Conservation (phyloP, 2,888 invertebrate species). For the Drosophila ezoana region DNA sequence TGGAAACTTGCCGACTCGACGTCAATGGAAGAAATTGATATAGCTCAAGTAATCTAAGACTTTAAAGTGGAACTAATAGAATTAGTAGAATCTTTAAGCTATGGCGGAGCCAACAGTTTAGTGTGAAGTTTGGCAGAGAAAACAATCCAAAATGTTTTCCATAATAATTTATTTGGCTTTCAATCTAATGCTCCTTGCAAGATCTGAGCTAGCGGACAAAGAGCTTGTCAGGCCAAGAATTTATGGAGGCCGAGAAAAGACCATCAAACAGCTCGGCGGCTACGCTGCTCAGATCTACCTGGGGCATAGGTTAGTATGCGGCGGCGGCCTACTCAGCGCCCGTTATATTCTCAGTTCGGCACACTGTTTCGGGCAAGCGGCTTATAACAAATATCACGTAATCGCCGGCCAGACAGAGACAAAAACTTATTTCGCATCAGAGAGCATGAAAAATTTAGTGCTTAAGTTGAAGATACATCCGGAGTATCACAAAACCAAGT, state of each 20-base stretch:
- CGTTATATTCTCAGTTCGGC: slow-evolving; percentile 46
- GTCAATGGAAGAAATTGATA: slow-evolving; percentile 29
- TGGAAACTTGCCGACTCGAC: slow-evolving; percentile 42
- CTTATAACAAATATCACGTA: slow-evolving; percentile 9
- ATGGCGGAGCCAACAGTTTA: neutral
- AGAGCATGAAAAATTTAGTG: slow-evolving; percentile 18
- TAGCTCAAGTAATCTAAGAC: neutral
- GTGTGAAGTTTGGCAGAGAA: neutral
- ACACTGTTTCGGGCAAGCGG: slow-evolving; percentile 38
- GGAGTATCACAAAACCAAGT: neutral
- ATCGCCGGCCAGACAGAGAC: slow-evolving; percentile 15
- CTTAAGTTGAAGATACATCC: slow-evolving; percentile 31
- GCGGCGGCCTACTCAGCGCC: slow-evolving; percentile 32
- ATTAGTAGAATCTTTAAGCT: neutral
- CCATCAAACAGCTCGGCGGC: slow-evolving; percentile 23
- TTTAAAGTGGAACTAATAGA: slow-evolving; percentile 13
- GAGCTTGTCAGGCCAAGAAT: slow-evolving; percentile 22
- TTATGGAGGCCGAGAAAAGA: slow-evolving; percentile 16
- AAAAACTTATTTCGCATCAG: neutral
- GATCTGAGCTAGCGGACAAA: neutral
- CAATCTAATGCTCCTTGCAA: neutral
- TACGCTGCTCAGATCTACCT: slow-evolving; percentile 32
- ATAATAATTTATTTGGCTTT: neutral
- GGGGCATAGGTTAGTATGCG: slow-evolving; percentile 18
- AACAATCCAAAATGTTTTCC: slow-evolving; percentile 12